Evolutionary conservation across 2,113 vertebrate species (phyloP).

Genomic region (Hepsetus odoe): DNA sequence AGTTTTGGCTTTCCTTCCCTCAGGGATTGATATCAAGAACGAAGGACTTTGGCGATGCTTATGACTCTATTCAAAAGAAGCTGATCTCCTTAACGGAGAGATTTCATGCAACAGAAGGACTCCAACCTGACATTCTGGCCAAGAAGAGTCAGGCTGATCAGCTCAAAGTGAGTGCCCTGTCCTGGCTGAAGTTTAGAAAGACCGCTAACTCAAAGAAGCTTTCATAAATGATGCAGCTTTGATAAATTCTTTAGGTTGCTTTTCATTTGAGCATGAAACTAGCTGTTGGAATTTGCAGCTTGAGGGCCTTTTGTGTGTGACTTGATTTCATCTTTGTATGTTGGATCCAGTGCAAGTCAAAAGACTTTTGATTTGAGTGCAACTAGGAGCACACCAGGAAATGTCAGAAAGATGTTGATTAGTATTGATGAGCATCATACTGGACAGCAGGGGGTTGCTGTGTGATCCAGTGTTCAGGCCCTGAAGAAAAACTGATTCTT

Average conservation of each 20-base stretch:
- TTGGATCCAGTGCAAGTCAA: background rate
- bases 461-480: background rate
- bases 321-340: conserved; percentile 17
- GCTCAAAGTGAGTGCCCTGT: conserved; percentile 76
- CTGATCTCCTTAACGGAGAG: conserved; percentile 71
- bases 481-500: background rate
- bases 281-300: background rate
- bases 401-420: conserved; percentile 29
- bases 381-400: conserved; percentile 1
- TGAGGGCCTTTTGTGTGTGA: background rate
- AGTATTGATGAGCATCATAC: conserved; percentile 6
- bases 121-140: conserved; percentile 80
- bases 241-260: background rate
- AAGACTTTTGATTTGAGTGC: conserved; percentile 29
- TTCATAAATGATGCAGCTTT: conserved; percentile 14
- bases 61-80: conserved; percentile 72
- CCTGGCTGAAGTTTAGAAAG: background rate
- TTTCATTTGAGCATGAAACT: background rate
- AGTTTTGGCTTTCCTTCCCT: background rate
- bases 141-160: conserved; percentile 85
- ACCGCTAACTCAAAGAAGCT: background rate
- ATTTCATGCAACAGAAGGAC: conserved; percentile 68
- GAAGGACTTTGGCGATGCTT: conserved; percentile 80
- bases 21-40: conserved; percentile 81
- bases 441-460: conserved; percentile 22